Evolutionary conservation across 1,140 invertebrate genomes (phyloP), one percentile per base, ranked within the genome.

Genomic region (Dermatophagoides farinae): DNA sequence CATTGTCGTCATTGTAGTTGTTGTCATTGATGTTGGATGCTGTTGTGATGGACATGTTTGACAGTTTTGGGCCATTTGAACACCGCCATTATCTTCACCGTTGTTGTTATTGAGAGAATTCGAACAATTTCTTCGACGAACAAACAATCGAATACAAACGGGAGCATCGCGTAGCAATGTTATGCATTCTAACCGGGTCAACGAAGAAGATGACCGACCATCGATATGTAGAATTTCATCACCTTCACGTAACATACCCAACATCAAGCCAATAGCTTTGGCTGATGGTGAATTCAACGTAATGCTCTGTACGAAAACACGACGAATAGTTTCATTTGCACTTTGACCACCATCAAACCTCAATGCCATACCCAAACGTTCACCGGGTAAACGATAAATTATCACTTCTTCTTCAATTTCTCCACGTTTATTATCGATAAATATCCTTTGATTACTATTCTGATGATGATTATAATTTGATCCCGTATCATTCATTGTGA

Each of bases 221-320:
- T 90, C 86, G 46, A 95, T 89, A 66, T 80, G 78, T 20, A 91
- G 69, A 62, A 95, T 85, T 75, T 90, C 85, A 71, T 95, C 88
- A 10, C 87, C 87, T 61, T 88, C 82, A 25, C 65, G 63, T n/a
- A 73, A 63, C 9, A 22, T 14, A 14, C 59, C 53, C 66, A 69
- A 40, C 61, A 57, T 1, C 50, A 81, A 83, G 65, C 81, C 81
- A 66, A 74, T 75, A 51, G 81, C 84, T 64, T 81, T 78, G 51
- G 84, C 84, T 9, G 88, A 87, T 10, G 88, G 88, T 70, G 86
- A 89, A 61, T 87, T 83, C 31, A 81, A 77, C 23, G 86, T 86
- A 69, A 88, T 87, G 65, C 85, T 88, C 68, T 92, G 87, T 57
- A 93, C 87, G 55, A 86, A 82, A 20, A 93, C 75, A 62, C 82